These are phyloP conservation scores for Capromys pilorides DNA, from an alignment of 2,797 vertebrate genomes.

Conservation along the genomic window DNA sequence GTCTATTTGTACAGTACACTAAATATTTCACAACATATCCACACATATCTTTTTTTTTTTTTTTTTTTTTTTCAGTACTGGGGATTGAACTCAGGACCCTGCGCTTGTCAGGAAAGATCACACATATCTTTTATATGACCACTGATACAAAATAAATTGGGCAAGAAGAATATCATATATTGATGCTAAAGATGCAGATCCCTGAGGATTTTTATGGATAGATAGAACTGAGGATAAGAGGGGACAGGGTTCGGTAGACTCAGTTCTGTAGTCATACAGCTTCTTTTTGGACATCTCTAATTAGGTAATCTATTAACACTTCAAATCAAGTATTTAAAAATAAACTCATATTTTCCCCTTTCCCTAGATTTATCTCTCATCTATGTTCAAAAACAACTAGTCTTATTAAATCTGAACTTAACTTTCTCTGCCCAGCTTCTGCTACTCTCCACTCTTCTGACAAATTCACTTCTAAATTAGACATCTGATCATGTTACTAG, in stretches of 20 bases:
- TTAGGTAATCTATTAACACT: neutral
- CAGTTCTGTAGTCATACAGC: neutral
- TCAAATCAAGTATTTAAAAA: neutral
- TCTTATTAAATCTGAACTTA: neutral
- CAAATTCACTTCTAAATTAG: constrained; percentile 15
- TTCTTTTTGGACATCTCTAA: neutral
- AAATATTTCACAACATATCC: constrained; percentile 44
- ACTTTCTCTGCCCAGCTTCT: neutral
- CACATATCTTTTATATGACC: neutral
- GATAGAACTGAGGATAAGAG: too few species aligned
- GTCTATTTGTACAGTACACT: constrained; percentile 17
- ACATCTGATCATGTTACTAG: constrained; percentile 5
- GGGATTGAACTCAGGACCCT: too few species aligned
- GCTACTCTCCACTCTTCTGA: constrained; percentile 5
- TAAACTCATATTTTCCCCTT: neutral
- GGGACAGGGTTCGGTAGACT: neutral
- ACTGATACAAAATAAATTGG: constrained; percentile 8
- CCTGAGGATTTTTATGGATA: neutral
- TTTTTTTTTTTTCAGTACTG: neutral
- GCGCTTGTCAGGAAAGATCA: too few species aligned
- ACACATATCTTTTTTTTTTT: too few species aligned
- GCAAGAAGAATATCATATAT: neutral
- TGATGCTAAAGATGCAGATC: constrained; percentile 31
- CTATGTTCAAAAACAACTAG: neutral
- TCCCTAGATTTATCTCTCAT: constrained; percentile 1